Evolutionary conservation across 1,140 invertebrate species (phyloP).

Genomic region (Dysdera silvatica): DNA sequence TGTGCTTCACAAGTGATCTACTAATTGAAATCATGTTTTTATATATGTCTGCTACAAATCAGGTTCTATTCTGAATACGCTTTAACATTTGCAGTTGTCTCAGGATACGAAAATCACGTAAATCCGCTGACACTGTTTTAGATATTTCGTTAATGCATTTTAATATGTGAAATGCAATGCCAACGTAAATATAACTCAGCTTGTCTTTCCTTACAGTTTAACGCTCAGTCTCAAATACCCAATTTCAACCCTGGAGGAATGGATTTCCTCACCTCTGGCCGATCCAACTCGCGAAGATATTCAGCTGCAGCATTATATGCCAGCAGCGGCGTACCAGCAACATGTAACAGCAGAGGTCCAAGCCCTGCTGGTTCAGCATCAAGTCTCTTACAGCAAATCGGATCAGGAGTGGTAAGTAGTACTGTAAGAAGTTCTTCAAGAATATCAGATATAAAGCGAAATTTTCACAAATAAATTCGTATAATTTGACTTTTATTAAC

Average conservation of each 20-base stretch:
- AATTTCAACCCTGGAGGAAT: constrained; percentile 28
- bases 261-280: constrained; percentile 34
- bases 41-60: too few relatives aligned
- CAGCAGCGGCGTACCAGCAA: constrained; percentile 9
- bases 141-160: too few relatives aligned
- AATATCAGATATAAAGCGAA: too few relatives aligned
- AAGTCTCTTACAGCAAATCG: constrained; percentile 39
- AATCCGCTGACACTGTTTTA: too few relatives aligned
- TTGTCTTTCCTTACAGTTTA: neutral
- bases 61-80: too few relatives aligned
- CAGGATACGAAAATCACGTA: too few relatives aligned
- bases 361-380: constrained; percentile 26
- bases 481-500: too few relatives aligned
- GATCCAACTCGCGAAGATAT: constrained; percentile 30
- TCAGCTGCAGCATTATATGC: constrained; percentile 33
- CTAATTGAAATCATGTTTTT: too few relatives aligned
- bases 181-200: neutral
- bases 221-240: constrained; percentile 6
- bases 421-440: too few relatives aligned
- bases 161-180: neutral
- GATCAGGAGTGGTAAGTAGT: constrained; percentile 40
- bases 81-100: too few relatives aligned
- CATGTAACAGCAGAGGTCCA: constrained; percentile 25
- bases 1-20: too few relatives aligned
- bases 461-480: too few relatives aligned